A percentile compares a stretch with the other conserved stretches of the same genome.
Conservation (phyloP, 2,797 vertebrate genomes). For the Falco biarmicus region DNA sequence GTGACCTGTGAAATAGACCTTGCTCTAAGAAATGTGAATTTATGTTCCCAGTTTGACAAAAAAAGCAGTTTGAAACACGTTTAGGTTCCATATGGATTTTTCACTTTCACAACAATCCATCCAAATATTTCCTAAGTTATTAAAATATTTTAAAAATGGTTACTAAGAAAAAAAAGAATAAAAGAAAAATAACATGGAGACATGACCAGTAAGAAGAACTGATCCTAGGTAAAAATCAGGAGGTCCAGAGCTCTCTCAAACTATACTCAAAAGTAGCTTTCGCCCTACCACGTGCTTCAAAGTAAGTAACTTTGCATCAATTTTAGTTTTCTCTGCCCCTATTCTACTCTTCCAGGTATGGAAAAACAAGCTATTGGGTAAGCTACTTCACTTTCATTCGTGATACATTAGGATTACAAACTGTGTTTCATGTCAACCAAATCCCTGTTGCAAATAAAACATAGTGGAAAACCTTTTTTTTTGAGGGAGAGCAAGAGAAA, state of each 20-base stretch:
- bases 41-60: slow-evolving; percentile 16
- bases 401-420: not conserved
- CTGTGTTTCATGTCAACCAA: not conserved
- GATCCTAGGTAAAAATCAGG: not conserved
- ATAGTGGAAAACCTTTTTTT: not conserved
- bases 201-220: not conserved
- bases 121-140: not conserved
- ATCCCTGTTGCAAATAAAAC: not conserved
- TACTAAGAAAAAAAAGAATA: not conserved
- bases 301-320: not conserved
- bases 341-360: not conserved
- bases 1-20: slow-evolving; percentile 36
- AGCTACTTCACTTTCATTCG: not conserved
- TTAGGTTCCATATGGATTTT: slow-evolving; percentile 16
- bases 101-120: slow-evolving; percentile 23
- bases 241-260: not conserved
- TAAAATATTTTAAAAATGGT: not conserved
- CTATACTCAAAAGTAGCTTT: not conserved
- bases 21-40: slow-evolving; percentile 2
- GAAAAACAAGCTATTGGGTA: not conserved
- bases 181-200: not conserved
- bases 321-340: not conserved
- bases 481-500: not conserved
- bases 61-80: not conserved
- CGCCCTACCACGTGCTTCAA: not conserved